Conservation (phyloP, 1,140 invertebrate genomes). For the Plodia interpunctella region DNA sequence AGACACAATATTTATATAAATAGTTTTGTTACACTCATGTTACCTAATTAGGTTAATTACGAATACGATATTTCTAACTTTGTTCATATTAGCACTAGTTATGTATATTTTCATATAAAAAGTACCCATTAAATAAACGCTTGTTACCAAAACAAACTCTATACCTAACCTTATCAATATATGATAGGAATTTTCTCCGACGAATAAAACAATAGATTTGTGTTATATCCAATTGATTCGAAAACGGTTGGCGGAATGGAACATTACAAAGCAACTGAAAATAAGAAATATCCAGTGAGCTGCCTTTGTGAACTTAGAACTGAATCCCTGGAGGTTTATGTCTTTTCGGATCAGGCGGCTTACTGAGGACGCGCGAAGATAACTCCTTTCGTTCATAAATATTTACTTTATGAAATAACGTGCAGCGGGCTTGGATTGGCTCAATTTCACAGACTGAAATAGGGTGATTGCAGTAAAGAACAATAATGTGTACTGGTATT, state of each 20-base stretch:
- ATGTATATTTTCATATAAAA: too few species aligned
- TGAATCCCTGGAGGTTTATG: constrained; percentile 71
- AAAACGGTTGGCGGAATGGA: neutral
- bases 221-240: neutral
- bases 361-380: constrained; percentile 55
- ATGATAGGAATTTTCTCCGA: too few species aligned
- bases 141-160: too few species aligned
- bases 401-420: constrained; percentile 77
- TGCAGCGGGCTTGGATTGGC: constrained; percentile 51
- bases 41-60: too few species aligned
- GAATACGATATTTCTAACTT: too few species aligned
- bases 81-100: too few species aligned
- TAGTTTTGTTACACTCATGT: too few species aligned
- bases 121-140: too few species aligned
- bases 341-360: constrained; percentile 73
- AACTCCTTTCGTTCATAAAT: constrained; percentile 73
- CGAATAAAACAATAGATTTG: neutral
- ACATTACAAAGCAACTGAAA: constrained; percentile 17
- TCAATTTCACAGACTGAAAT: constrained; percentile 55
- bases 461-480: constrained; percentile 56
- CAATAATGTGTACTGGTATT: neutral
- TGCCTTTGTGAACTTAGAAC: constrained; percentile 69
- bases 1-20: too few species aligned
- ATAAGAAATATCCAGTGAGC: constrained; percentile 44
- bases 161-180: too few species aligned